Evolutionary conservation across 2,113 vertebrate genomes (phyloP).

Genomic region (Campylomormyrus tamandua): DNA sequence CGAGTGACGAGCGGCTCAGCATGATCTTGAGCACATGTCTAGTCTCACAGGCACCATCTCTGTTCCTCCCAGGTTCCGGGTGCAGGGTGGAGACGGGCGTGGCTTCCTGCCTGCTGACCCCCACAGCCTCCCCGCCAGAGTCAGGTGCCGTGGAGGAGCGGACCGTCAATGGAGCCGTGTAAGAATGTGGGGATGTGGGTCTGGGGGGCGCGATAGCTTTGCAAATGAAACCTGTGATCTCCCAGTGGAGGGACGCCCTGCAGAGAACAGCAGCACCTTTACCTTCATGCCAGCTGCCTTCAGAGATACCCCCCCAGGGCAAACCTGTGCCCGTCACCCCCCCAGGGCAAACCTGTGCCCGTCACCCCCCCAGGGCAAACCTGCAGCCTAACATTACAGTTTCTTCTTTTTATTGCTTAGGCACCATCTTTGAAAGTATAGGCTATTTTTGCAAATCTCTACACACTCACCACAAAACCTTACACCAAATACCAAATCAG

Average conservation of each 20-base stretch:
- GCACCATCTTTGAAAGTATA: neutral
- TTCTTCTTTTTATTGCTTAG: no score
- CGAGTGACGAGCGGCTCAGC: neutral
- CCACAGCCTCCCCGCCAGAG: conserved; percentile 59
- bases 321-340: no score
- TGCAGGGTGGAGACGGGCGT: conserved; percentile 53
- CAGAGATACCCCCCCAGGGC: neutral
- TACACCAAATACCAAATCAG: neutral
- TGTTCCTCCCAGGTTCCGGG: conserved; percentile 27
- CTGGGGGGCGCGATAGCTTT: neutral
- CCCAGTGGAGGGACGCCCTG: neutral
- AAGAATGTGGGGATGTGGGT: conserved; percentile 30
- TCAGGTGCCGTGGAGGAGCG: conserved; percentile 47
- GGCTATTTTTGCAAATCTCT: neutral
- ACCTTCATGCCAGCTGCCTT: neutral
- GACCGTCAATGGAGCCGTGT: conserved; percentile 50
- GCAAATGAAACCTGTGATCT: neutral
- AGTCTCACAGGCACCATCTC: neutral
- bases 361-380: neutral
- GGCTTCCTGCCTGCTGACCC: conserved; percentile 64
- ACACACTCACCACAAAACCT: neutral
- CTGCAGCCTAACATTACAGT: neutral
- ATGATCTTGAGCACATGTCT: neutral
- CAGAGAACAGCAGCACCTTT: neutral
- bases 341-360: no score